These are phyloP conservation scores for Syritta pipiens DNA, from an alignment of 2,888 invertebrate species.

Conservation along the genomic window DNA sequence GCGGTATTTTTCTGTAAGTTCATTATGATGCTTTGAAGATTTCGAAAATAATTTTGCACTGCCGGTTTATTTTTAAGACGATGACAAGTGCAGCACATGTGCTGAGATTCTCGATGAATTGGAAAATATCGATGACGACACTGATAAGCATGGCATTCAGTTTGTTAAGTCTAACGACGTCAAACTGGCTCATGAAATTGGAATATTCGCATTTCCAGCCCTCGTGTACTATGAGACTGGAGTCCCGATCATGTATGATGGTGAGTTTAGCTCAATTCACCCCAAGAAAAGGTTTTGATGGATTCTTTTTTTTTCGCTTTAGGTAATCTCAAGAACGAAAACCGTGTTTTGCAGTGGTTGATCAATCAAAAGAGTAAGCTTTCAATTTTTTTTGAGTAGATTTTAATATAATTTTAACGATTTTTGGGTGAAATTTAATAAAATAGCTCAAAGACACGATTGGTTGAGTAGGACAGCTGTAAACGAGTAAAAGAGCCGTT, in stretches of 20 bases:
- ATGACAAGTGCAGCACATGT: conserved; percentile 92
- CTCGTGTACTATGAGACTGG: conserved; percentile 96
- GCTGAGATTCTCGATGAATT: conserved; percentile 91
- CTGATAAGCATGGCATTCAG: conserved; percentile 94
- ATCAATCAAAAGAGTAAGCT: conserved; percentile 97
- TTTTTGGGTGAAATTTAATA: too few relatives aligned
- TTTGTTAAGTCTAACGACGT: conserved; percentile 96
- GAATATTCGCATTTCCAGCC: conserved; percentile 94
- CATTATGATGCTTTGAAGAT: background rate
- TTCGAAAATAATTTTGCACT: background rate
- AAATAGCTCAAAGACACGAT: too few relatives aligned
- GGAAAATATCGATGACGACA: conserved; percentile 95
- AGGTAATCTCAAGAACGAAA: conserved; percentile 97
- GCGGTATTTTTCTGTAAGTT: conserved; percentile 94
- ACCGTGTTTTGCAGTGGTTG: conserved; percentile 97
- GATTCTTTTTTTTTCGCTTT: conserved; percentile 67
- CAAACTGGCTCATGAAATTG: conserved; percentile 92
- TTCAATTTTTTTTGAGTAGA: conserved; percentile 74
- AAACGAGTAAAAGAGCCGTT: too few relatives aligned
- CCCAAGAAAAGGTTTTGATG: background rate
- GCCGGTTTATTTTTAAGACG: conserved; percentile 81
- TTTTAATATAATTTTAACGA: too few relatives aligned
- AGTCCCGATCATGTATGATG: conserved; percentile 96
- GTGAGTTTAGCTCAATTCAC: conserved; percentile 81
- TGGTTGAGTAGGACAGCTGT: too few relatives aligned